These are phyloP conservation scores for Lepidurus arcticus DNA, from an alignment of 1,140 invertebrate species.

Conservation along the genomic window DNA sequence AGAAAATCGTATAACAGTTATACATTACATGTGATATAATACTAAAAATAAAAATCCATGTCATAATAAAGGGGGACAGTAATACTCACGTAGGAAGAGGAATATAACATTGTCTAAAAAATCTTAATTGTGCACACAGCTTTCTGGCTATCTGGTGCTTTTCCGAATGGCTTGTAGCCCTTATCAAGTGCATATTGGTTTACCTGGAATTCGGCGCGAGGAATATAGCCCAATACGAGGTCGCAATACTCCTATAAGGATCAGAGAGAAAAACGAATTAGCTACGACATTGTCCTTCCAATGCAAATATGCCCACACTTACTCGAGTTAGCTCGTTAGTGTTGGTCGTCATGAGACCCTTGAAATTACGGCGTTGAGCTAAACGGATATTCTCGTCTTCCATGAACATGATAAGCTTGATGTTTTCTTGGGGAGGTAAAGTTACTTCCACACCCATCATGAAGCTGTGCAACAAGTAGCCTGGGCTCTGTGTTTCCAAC, in stretches of 20 bases:
- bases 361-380: constrained; percentile 57
- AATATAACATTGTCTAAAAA: neutral
- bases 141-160: constrained; percentile 65
- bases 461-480: constrained; percentile 30
- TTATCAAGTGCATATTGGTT: constrained; percentile 66
- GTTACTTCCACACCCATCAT: constrained; percentile 62
- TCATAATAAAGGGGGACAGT: too few species aligned
- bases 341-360: constrained; percentile 75
- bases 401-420: constrained; percentile 66
- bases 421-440: constrained; percentile 62
- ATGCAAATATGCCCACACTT: constrained; percentile 37
- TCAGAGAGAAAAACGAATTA: constrained; percentile 35
- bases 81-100: neutral
- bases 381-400: constrained; percentile 64
- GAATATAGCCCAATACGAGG: constrained; percentile 71
- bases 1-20: too few species aligned
- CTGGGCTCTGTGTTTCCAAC: constrained; percentile 47
- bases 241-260: constrained; percentile 65
- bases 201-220: constrained; percentile 68
- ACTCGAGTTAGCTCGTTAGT: constrained; percentile 77
- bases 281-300: neutral
- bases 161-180: constrained; percentile 62
- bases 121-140: constrained; percentile 42
- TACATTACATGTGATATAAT: neutral
- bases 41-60: neutral